These are phyloP conservation scores for Lasioglossum vierecki DNA, from an alignment of 2,888 invertebrate species.

Conservation along the genomic window DNA sequence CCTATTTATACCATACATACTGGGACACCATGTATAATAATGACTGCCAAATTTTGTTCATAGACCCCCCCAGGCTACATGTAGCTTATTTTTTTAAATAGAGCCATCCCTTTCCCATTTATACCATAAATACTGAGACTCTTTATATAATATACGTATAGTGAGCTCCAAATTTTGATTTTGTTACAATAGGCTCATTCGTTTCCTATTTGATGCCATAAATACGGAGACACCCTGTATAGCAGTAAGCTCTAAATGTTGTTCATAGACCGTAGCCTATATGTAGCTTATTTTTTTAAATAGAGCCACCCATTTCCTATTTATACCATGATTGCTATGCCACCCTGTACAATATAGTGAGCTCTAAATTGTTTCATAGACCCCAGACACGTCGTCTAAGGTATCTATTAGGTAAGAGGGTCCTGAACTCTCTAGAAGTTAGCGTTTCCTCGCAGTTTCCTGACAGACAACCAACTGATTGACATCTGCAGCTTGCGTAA, in stretches of 20 bases:
- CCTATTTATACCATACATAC: too few species aligned
- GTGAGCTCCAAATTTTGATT: not conserved
- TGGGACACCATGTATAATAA: too few species aligned
- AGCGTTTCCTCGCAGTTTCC: not conserved
- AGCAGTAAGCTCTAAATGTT: not conserved
- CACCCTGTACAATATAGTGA: not conserved
- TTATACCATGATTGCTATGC: not conserved
- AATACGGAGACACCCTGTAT: not conserved
- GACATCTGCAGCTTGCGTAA: not conserved
- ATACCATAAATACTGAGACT: too few species aligned
- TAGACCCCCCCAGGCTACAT: too few species aligned
- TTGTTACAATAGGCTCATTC: not conserved
- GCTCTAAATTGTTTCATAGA: constrained; percentile 5
- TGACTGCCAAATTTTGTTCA: too few species aligned
- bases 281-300: not conserved
- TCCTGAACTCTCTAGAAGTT: not conserved
- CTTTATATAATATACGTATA: not conserved
- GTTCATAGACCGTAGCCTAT: not conserved
- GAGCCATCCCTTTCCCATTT: not conserved
- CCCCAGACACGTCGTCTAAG: too few species aligned
- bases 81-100: not conserved
- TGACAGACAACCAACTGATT: constrained; percentile 1
- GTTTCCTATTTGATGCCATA: not conserved
- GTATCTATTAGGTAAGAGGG: not conserved
- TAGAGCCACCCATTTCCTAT: not conserved